A percentile compares a stretch with the other conserved stretches of the same genome.
These are phyloP conservation scores for Ectropis crepuscularia DNA, from an alignment of 2,888 invertebrate genomes.

Conservation along the genomic window DNA sequence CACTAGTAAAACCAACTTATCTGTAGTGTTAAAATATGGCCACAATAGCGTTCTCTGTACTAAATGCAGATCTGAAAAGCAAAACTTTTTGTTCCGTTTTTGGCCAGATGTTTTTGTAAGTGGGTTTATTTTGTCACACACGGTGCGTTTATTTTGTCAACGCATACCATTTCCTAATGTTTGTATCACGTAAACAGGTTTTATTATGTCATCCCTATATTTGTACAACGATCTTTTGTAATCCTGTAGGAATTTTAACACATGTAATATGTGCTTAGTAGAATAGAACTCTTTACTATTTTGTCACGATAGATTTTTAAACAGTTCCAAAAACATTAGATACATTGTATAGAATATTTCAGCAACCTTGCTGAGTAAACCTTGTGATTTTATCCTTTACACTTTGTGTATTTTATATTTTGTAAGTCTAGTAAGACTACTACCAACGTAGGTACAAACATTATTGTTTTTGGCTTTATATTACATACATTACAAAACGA, in stretches of 20 bases:
- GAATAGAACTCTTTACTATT: slow-evolving; percentile 4
- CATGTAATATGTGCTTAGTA: slow-evolving; percentile 12
- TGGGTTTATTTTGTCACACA: neutral
- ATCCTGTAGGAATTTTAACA: slow-evolving; percentile 36
- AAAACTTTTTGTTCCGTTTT: neutral
- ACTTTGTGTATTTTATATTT: too few relatives aligned
- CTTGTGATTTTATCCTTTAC: too few relatives aligned
- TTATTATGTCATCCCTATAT: slow-evolving; percentile 52
- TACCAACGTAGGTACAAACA: too few relatives aligned
- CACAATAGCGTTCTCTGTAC: neutral
- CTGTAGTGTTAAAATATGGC: neutral
- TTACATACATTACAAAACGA: too few relatives aligned
- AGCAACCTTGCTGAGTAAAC: too few relatives aligned
- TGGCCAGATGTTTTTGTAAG: neutral
- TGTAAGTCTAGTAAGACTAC: too few relatives aligned
- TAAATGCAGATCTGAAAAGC: neutral
- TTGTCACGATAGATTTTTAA: neutral
- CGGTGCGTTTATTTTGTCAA: slow-evolving; percentile 50
- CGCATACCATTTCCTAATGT: slow-evolving; percentile 58
- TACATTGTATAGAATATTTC: neutral
- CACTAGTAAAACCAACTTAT: slow-evolving; percentile 1
- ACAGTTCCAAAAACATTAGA: neutral
- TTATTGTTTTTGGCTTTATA: too few relatives aligned
- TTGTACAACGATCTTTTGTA: slow-evolving; percentile 40
- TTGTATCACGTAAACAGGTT: slow-evolving; percentile 45